Evolutionary conservation across 1,140 invertebrate species (phyloP).

Genomic region (Hyles euphorbiae): DNA sequence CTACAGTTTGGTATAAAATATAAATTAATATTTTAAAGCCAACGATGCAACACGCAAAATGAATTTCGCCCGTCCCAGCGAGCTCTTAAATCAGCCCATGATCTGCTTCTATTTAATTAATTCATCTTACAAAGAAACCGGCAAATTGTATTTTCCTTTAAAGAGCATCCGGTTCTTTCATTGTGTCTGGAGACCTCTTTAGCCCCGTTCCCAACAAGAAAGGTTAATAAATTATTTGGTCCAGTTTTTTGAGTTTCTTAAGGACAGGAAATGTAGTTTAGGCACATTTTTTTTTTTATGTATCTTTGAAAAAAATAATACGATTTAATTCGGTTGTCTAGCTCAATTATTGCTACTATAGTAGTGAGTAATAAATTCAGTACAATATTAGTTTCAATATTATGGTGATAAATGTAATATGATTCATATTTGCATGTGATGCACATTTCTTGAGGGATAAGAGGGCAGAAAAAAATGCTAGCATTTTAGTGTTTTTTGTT

Average conservation of each 20-base stretch:
- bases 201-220: slow-evolving; percentile 9
- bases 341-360: neutral
- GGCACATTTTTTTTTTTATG: neutral
- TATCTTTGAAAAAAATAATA: neutral
- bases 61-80: too few species aligned
- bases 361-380: too few species aligned
- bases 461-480: too few species aligned
- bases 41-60: too few species aligned
- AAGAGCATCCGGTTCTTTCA: slow-evolving; percentile 15
- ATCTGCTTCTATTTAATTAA: slow-evolving; percentile 12
- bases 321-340: neutral
- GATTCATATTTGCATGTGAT: too few species aligned
- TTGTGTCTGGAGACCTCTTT: slow-evolving; percentile 15
- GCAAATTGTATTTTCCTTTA: slow-evolving; percentile 17
- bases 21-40: too few species aligned
- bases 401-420: too few species aligned
- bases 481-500: too few species aligned
- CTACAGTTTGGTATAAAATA: too few species aligned
- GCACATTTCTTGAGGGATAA: too few species aligned
- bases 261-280: slow-evolving; percentile 9
- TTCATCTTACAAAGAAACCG: slow-evolving; percentile 16
- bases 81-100: too few species aligned
- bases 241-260: slow-evolving; percentile 8
- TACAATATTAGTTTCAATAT: too few species aligned
- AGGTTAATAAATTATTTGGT: slow-evolving; percentile 17